Conservation (phyloP, 2,888 invertebrate species). For the Nowickia ferox region DNA sequence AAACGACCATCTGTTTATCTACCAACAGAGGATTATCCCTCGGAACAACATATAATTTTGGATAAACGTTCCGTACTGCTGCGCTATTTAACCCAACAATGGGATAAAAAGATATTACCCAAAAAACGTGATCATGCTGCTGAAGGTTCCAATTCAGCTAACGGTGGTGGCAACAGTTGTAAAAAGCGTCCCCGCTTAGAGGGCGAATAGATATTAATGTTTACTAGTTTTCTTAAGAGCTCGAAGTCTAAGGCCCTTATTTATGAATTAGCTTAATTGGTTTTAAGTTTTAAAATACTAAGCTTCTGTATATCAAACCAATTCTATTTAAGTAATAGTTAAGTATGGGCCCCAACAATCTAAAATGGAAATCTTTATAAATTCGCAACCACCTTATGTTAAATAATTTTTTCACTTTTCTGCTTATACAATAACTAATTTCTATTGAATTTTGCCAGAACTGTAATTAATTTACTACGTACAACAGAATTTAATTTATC, state of each 20-base stretch:
- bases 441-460: conserved; percentile 44
- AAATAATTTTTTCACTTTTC: conserved; percentile 15
- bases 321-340: neutral
- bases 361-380: too few species aligned
- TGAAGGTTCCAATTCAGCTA: conserved; percentile 71
- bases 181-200: conserved; percentile 82
- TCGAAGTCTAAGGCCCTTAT: conserved; percentile 43
- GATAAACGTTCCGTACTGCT: conserved; percentile 97
- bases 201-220: conserved; percentile 77
- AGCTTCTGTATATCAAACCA: too few species aligned
- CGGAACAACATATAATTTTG: conserved; percentile 98
- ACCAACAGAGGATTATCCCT: conserved; percentile 95
- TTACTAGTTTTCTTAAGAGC: conserved; percentile 23
- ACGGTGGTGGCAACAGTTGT: conserved; percentile 76
- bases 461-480: conserved; percentile 61
- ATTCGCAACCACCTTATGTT: conserved; percentile 14
- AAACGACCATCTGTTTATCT: conserved; percentile 96
- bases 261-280: too few species aligned
- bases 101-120: conserved; percentile 92
- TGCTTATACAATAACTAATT: conserved; percentile 10
- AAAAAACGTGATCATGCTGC: conserved; percentile 79
- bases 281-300: too few species aligned
- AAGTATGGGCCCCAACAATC: too few species aligned
- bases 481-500: conserved; percentile 62
- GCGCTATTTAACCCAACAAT: conserved; percentile 96